phyloP scores from a whole-genome alignment of 2,797 vertebrate species.

The Knipowitschia caucasica region DNA sequence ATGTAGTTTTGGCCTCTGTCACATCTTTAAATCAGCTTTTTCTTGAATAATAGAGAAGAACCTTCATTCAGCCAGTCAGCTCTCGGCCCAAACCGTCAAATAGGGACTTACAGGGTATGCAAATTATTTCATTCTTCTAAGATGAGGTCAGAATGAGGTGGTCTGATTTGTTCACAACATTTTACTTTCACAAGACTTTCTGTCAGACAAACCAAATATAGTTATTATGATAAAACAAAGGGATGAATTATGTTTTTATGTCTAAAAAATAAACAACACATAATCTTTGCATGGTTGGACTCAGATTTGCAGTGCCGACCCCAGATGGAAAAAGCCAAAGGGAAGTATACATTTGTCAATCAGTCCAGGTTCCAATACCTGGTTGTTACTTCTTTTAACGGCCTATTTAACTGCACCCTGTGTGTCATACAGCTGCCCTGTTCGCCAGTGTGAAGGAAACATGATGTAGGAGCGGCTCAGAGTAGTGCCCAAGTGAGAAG shows the following conservation, averaged over 20 bases:
- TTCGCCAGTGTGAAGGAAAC: constrained; percentile 1
- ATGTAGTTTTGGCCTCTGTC: too few species aligned
- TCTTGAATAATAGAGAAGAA: too few species aligned
- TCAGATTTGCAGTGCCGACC: neutral
- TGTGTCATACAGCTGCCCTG: constrained; percentile 14
- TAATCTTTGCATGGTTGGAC: neutral
- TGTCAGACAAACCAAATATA: too few species aligned
- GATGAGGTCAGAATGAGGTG: too few species aligned
- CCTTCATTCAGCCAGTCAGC: too few species aligned
- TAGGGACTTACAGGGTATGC: too few species aligned
- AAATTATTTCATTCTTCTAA: too few species aligned
- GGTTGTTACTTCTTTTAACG: constrained; percentile 1
- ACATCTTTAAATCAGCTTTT: too few species aligned
- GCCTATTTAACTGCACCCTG: neutral
- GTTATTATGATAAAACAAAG: too few species aligned
- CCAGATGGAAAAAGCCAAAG: neutral
- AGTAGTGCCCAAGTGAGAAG: constrained; percentile 31
- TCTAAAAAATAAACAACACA: neutral
- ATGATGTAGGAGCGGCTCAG: constrained; percentile 21
- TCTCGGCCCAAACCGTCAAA: too few species aligned
- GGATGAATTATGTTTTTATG: neutral
- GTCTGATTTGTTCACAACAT: too few species aligned
- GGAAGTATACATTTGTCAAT: neutral
- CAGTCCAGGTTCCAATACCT: constrained; percentile 2
- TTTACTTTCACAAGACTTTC: too few species aligned